Evolutionary conservation across 2,888 invertebrate genomes (phyloP).

Genomic region (Agelastica alni): DNA sequence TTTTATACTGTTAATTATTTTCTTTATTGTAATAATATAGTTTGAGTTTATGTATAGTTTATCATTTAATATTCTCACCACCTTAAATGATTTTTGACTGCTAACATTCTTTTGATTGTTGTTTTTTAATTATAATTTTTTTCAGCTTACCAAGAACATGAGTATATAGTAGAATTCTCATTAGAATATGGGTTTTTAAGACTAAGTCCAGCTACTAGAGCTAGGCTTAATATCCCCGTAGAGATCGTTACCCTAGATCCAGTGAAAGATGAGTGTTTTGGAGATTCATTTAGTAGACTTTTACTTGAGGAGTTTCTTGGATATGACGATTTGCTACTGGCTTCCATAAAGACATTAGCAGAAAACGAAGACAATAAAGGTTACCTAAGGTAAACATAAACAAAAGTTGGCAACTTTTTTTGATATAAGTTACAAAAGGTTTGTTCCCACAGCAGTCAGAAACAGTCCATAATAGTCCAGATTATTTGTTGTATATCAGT

Average conservation of each 20-base stretch:
- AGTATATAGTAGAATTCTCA: slow-evolving; percentile 97
- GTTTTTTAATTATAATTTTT: no score
- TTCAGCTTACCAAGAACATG: slow-evolving; percentile 70
- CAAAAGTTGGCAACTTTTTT: no score
- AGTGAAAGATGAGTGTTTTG: slow-evolving; percentile 86
- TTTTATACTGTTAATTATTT: no score
- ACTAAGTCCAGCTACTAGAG: slow-evolving; percentile 82
- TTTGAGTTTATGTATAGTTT: no score
- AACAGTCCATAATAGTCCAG: no score
- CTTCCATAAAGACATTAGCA: slow-evolving; percentile 92
- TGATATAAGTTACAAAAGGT: no score
- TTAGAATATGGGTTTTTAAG: slow-evolving; percentile 95
- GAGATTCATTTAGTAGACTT: slow-evolving; percentile 87
- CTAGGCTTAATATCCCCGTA: slow-evolving; percentile 89
- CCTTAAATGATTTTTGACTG: no score
- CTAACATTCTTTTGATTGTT: no score
- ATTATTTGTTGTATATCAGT: no score
- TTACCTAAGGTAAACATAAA: slow-evolving; percentile 73
- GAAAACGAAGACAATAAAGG: slow-evolving; percentile 97
- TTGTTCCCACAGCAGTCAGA: no score
- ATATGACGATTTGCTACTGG: slow-evolving; percentile 96
- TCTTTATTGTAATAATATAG: no score
- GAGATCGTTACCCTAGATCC: slow-evolving; percentile 88
- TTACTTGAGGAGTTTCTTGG: slow-evolving; percentile 92
- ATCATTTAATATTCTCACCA: no score